Evolutionary conservation across 1,140 invertebrate species (phyloP), one percentile per base, ranked within the genome.

Genomic region (Bombus waltoni): DNA sequence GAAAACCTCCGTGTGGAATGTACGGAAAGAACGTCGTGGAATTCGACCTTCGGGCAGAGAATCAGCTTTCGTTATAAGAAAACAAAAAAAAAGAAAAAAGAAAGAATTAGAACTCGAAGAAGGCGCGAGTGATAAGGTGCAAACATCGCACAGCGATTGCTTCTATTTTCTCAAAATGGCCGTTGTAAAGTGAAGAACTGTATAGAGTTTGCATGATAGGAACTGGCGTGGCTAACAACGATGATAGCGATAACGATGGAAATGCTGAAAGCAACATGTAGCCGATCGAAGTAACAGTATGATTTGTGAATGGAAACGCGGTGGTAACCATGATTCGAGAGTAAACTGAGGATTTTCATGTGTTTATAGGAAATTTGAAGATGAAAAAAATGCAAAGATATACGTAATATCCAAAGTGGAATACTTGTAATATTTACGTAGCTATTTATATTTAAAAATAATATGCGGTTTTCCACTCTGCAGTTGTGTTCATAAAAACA

Each of bases 21-120:
- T 40, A 44, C 57, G 62, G 57, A 44, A 75, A 74, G 84, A 86
- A 82, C 81, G 59, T 75, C 79, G 70, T 35, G 66, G 83, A 72
- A 73, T 65, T 72, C 77, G 53, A 42, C 68, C 83, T 80, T 80
- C 40, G 47, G 77, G 2, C n/a, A 1, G 15, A 53, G 57, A 71
- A 62, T 72, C 82, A 38, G 15, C 66, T 72, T 72, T 35, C n/a
- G 68, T 11, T 44, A 5, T 68, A 47, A 81, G 53, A 79, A 47
- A 38, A 65, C 3, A 1, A n/a, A 6, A 65, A 0, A 70, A 11
- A 44, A 35, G 18, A 2, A 1, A 0, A 62, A 11, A 62, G 0
- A n/a, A 13, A n/a, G 4, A 78, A 78, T 13, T 59, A n/a, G n/a
- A 10, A 44, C 40, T 22, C 18, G 22, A 59, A 28, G 38, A 22